These are phyloP conservation scores for Barypeithes pellucidus DNA, from an alignment of 2,888 invertebrate genomes.

Conservation along the genomic window DNA sequence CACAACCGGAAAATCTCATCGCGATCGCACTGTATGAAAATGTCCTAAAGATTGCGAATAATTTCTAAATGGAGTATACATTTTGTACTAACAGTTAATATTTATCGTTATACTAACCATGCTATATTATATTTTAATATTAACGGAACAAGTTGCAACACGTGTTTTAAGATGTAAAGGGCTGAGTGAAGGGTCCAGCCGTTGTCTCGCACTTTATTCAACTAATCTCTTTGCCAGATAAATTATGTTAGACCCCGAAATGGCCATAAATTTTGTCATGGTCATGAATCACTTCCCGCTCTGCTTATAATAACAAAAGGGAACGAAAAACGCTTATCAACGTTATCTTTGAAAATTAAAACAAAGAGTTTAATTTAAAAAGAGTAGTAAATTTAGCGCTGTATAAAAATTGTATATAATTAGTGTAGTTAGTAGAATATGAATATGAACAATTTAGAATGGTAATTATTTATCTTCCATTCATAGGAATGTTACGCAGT, in stretches of 20 bases:
- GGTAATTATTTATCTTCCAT: no score
- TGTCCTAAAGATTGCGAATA: no score
- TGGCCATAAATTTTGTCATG: constrained; percentile 46
- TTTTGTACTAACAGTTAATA: no score
- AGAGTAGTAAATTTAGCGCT: background rate
- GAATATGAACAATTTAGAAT: no score
- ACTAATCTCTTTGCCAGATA: constrained; percentile 49
- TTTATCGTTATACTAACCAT: constrained; percentile 28
- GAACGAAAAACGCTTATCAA: constrained; percentile 26
- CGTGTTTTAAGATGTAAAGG: constrained; percentile 48
- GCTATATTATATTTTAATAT: constrained; percentile 47
- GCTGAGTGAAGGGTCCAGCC: constrained; percentile 50
- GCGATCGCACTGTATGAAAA: no score
- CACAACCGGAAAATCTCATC: no score
- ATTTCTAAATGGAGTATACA: no score
- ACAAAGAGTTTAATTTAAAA: constrained; percentile 1
- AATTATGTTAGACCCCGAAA: constrained; percentile 44
- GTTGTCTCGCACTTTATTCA: constrained; percentile 52
- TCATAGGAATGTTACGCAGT: no score
- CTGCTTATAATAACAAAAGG: constrained; percentile 41
- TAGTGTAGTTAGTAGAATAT: background rate
- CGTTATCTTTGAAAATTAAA: background rate
- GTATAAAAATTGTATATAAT: background rate
- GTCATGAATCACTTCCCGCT: constrained; percentile 46
- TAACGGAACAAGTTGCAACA: constrained; percentile 52